Percentiles rank a stretch among this genome's conserved stretches.
Evolutionary conservation across 2,797 vertebrate species (phyloP).

Genomic region (Lepilemur ruficaudatus): DNA sequence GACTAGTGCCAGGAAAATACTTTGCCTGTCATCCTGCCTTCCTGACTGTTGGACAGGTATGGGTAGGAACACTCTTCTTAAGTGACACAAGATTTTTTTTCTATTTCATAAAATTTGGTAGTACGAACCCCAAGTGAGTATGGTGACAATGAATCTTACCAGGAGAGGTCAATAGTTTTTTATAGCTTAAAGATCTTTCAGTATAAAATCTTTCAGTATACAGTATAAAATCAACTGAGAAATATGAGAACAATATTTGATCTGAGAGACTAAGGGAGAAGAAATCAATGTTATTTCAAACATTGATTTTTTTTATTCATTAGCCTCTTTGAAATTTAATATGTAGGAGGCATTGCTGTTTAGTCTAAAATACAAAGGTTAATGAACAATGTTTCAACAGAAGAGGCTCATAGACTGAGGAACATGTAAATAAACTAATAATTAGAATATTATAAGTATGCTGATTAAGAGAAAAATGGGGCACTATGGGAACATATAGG

Average conservation of each 20-base stretch:
- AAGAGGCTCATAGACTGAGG: not conserved
- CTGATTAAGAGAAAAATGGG: not conserved
- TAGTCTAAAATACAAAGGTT: not conserved
- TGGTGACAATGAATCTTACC: not conserved
- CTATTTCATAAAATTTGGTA: not conserved
- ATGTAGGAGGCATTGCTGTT: not conserved
- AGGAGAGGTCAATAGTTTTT: not conserved
- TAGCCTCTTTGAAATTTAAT: not conserved
- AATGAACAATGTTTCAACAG: not conserved
- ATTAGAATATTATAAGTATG: not conserved
- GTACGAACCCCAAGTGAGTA: not conserved
- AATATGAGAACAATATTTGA: not conserved
- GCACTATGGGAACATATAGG: not conserved
- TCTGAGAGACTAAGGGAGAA: not conserved
- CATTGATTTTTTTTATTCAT: not conserved
- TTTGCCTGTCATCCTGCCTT: not conserved
- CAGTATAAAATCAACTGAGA: not conserved
- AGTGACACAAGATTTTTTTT: not conserved
- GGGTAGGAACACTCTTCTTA: not conserved
- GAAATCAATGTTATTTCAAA: not conserved
- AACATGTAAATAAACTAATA: not conserved
- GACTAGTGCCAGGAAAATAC: not conserved
- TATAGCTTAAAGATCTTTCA: not conserved
- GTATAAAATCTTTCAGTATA: not conserved
- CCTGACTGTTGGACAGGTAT: not conserved